These are phyloP conservation scores for Hormiphora californensis DNA, from an alignment of 37 sponge, comb jelly and placozoan genomes.

Conservation along the genomic window DNA sequence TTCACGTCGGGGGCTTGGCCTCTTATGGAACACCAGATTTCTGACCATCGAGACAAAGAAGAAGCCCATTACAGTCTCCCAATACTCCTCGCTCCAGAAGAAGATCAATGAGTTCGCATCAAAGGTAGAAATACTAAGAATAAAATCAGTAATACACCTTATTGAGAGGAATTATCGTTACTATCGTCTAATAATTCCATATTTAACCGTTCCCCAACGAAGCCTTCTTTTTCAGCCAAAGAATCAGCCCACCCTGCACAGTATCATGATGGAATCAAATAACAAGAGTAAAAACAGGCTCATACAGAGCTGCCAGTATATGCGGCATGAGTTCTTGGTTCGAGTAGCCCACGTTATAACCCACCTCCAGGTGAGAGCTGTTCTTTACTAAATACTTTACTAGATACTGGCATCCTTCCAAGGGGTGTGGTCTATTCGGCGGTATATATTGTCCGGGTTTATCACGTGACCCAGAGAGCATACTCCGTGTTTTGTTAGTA, in stretches of 20 bases:
- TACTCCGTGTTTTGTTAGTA: too few species aligned
- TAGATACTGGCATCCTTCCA: neutral
- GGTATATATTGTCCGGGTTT: neutral
- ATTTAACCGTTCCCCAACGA: too few species aligned
- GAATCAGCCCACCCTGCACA: slow-evolving; percentile 18
- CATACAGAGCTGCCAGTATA: slow-evolving; percentile 15
- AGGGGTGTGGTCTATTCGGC: neutral
- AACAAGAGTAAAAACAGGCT: neutral
- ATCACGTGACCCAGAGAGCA: neutral
- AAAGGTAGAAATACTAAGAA: neutral
- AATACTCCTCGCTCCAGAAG: slow-evolving; percentile 28
- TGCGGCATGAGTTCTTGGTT: slow-evolving; percentile 7
- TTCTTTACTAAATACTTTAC: neutral
- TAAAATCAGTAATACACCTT: too few species aligned
- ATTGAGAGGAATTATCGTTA: too few species aligned
- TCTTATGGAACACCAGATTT: neutral
- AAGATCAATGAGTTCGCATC: slow-evolving; percentile 15
- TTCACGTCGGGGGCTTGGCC: too few species aligned
- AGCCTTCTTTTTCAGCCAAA: neutral
- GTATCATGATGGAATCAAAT: neutral
- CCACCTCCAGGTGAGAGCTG: slow-evolving; percentile 32
- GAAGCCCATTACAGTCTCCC: slow-evolving; percentile 12
- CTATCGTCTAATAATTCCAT: too few species aligned
- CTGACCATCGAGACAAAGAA: neutral
- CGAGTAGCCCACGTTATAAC: slow-evolving; percentile 4